These are phyloP conservation scores for Andricus grossulariae DNA, from an alignment of 1,140 invertebrate species.

Conservation along the genomic window DNA sequence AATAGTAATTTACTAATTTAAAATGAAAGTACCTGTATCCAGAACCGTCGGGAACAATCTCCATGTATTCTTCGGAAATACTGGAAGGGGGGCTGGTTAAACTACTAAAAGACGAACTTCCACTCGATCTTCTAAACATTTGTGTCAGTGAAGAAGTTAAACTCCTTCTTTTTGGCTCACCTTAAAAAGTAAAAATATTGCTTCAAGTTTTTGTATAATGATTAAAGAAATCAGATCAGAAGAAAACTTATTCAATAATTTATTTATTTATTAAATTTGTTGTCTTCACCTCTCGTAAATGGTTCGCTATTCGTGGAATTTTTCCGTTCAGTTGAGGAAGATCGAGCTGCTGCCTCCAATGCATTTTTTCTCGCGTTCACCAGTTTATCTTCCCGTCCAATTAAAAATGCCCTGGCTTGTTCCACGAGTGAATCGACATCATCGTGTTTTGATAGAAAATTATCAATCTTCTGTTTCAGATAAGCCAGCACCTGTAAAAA, in stretches of 20 bases:
- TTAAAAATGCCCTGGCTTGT: conserved; percentile 85
- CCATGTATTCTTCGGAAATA: conserved; percentile 60
- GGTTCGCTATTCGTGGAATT: conserved; percentile 64
- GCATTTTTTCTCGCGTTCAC: conserved; percentile 81
- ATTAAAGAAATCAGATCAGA: conserved; percentile 8
- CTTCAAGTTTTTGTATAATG: not conserved
- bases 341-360: conserved; percentile 74
- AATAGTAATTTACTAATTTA: not conserved
- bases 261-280: conserved; percentile 34
- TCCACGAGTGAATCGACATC: conserved; percentile 83
- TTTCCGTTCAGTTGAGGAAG: conserved; percentile 49
- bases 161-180: conserved; percentile 83
- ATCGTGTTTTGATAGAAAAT: conserved; percentile 83
- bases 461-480: conserved; percentile 91
- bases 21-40: conserved; percentile 59
- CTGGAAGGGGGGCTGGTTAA: conserved; percentile 53
- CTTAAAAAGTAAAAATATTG: conserved; percentile 53
- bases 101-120: conserved; percentile 38
- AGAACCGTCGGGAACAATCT: conserved; percentile 59
- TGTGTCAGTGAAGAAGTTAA: conserved; percentile 83
- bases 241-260: conserved; percentile 43
- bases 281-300: conserved; percentile 68
- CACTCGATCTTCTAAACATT: conserved; percentile 81
- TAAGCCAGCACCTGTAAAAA: conserved; percentile 84
- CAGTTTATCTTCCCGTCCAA: conserved; percentile 85